phyloP scores from a whole-genome alignment of 2,888 invertebrate genomes.

The Gisinianus flammeolus region DNA sequence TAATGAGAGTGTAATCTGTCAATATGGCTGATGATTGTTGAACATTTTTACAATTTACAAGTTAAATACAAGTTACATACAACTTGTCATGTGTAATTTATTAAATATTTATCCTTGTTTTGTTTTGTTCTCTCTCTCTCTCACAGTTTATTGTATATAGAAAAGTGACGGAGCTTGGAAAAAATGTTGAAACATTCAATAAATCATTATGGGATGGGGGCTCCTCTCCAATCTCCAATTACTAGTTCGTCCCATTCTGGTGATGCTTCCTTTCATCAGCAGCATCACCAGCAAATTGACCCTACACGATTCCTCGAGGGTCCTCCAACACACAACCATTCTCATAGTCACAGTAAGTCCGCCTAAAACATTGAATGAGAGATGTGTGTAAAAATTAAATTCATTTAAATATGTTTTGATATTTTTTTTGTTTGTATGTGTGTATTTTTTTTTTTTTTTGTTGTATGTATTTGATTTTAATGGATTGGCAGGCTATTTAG shows the following conservation, averaged over 20 bases:
- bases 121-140: background rate
- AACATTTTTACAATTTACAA: no score
- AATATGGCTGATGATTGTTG: no score
- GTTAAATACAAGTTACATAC: no score
- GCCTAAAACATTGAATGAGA: background rate
- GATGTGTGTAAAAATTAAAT: background rate
- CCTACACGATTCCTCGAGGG: slow-evolving; percentile 58
- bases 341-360: slow-evolving; percentile 56
- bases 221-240: slow-evolving; percentile 53
- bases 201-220: slow-evolving; percentile 57
- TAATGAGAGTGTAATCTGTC: no score
- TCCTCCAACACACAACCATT: slow-evolving; percentile 54
- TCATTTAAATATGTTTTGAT: background rate
- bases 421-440: no score
- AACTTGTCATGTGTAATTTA: no score
- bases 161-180: background rate
- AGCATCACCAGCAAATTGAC: slow-evolving; percentile 51
- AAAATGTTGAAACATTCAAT: slow-evolving; percentile 58
- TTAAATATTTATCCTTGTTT: background rate
- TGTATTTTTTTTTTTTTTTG: background rate
- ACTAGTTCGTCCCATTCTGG: slow-evolving; percentile 57
- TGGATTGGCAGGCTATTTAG: slow-evolving; percentile 58
- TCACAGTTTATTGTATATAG: background rate
- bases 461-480: no score
- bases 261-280: slow-evolving; percentile 54